Evolutionary conservation across 2,888 invertebrate species (phyloP), one percentile per base, ranked within the genome.

Genomic region (Silvanus unidentatus): DNA sequence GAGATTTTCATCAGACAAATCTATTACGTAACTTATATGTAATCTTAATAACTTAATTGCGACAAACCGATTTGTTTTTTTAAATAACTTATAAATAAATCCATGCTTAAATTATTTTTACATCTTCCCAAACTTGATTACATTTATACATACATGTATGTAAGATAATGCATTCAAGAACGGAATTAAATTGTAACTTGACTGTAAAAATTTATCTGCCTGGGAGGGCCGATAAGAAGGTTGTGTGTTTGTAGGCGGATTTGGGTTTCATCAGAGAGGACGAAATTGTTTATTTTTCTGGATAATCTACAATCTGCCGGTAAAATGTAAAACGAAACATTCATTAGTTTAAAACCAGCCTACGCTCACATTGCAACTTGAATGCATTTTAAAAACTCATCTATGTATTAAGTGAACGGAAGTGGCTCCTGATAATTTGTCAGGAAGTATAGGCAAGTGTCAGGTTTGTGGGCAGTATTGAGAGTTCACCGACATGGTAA

Each of bases 381-480:
- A 5, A 32, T 32, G 3, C 8, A 22, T 8, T 5, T 22, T 22
- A 22, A 5, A 22, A 5, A 22, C 22, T 5, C 8, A 22, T 22
- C 4, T 22, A 22, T 32, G 10, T 32, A 32, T 32, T 3, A 8
- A 32, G 4, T 32, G 32, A 32, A 32, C n/a, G 32, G 32, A 32
- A 32, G 32, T 32, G 12, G 4, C 12, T 32, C n/a, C 3, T 32
- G 32, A 32, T 32, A 32, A 32, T 32, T 32, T 32, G 11, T 12
- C 32, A 32, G 32, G 32, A 32, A 32, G n/a, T 32, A 11, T 8
- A 12, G 32, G 32, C 12, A n/a, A 32, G 4, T 32, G 32, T 22
- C 32, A 32, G 32, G 32, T 32, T 32, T n/a, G 32, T 32, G 32
- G 32, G 32, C 32, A 32, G 32, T 32, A 12, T 32, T 32, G 32